Percentiles rank a stretch among this genome's conserved stretches.
These are phyloP conservation scores for Andrena camellia DNA, from an alignment of 2,888 invertebrate species.

Conservation along the genomic window DNA sequence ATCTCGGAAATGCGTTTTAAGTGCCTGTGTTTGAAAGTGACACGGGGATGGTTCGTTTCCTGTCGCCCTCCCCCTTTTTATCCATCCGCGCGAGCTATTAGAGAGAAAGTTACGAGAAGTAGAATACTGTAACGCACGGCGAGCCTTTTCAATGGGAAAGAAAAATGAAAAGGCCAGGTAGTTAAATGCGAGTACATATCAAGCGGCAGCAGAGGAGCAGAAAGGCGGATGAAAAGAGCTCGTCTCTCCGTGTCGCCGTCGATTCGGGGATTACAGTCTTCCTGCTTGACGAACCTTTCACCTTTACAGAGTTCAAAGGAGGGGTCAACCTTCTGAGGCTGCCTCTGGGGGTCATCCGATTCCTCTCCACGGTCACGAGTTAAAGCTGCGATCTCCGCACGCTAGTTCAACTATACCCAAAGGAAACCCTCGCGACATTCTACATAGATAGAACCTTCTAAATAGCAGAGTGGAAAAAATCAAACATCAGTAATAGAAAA, in stretches of 20 bases:
- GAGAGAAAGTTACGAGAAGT: constrained; percentile 27
- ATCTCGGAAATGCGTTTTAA: constrained; percentile 38
- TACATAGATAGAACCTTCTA: background rate
- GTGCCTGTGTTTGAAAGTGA: constrained; percentile 21
- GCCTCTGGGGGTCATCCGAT: constrained; percentile 58
- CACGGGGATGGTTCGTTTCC: constrained; percentile 16
- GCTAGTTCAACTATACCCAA: background rate
- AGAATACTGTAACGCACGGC: constrained; percentile 52
- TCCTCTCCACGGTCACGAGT: constrained; percentile 48
- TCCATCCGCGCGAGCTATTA: background rate
- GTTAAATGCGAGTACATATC: constrained; percentile 60
- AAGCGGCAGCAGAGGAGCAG: constrained; percentile 47
- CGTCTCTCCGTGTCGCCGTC: constrained; percentile 54
- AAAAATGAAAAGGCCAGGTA: constrained; percentile 53
- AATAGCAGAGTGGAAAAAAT: background rate
- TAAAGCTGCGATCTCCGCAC: constrained; percentile 45
- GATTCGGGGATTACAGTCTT: constrained; percentile 62
- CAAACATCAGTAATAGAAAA: background rate
- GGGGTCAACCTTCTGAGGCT: constrained; percentile 53
- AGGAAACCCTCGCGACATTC: background rate
- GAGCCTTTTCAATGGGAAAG: constrained; percentile 46
- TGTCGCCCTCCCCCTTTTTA: background rate
- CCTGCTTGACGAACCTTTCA: constrained; percentile 57
- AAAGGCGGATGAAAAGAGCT: constrained; percentile 47
- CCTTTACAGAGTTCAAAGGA: constrained; percentile 61